Evolutionary conservation across 2,797 vertebrate genomes (phyloP), one percentile per base, ranked within the genome.

Genomic region (Acrocephalus scirpaceus): DNA sequence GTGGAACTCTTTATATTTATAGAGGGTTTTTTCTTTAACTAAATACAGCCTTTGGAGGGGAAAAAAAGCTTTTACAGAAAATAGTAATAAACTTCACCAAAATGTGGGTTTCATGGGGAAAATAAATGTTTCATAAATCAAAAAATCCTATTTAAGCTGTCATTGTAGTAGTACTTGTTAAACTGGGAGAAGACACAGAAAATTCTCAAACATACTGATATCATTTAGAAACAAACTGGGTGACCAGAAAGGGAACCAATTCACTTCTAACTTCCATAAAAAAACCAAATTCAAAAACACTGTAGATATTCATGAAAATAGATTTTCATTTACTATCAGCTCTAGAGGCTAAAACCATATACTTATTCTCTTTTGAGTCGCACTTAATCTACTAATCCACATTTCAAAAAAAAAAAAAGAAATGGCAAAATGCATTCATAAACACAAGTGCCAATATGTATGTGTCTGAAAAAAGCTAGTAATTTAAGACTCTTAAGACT

Each of bases 401-500:
- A 54, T 65, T 85, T 60, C 27, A 87, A 53, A 72, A 69, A 90
- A 87, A 53, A 72, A 69, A 79, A 90, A 86, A 93, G 48, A 86
- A 94, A 90, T 0, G 4, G 64, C 86, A 90, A 89, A 93, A 95
- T 56, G 82, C 74, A 88, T 85, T 95, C 65, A 69, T 60, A 90
- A 93, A 87, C 71, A 95, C 50, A 77, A 97, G 50, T 89, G 71
- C 50, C 67, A 82, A 77, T 79, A 88, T 38, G 20, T 29, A 65
- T 7, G 30, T 70, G 32, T 72, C 57, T 77, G 57, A 87, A 88
- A 90, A 95, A 91, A 92, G 27, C 51, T 19, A 74, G 74, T 50
- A 90, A 93, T 95, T 94, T 92, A 71, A 92, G 74, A 87, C 47
- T 85, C 88, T 88, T 58, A 92, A 93, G 80, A 60, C 27, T 64